Base-by-base conservation (phyloP, 2,797 vertebrate species). In the Adelosebastes latens region DNA sequence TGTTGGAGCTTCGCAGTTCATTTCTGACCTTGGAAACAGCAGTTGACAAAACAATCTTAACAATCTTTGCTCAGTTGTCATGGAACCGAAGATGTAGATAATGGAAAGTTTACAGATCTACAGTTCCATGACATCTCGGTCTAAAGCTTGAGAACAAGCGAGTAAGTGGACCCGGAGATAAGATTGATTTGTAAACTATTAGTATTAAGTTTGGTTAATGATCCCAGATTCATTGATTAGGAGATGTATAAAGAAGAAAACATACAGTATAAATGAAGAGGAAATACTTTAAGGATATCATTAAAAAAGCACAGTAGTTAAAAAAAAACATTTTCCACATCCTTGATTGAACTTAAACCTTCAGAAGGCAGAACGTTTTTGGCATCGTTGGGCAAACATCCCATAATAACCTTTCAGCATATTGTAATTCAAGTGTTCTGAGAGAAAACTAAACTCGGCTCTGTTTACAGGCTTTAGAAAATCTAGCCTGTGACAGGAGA, bases 111-210 rank as follows among this genome's bases (percentile, higher is more conserved):
- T 42, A 2, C 5, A n/a, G 60, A 32, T 18, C 34, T 42, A 53
- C 56, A 9, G 12, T 5, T 75, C 24, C 52, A 62, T 58, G 7
- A 62, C 22, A 25, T 53, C 13, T 63, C 0, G 27, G 25, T 46
- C 0, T 1, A 60, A 68, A 60, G n/a, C 29, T 61, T 1, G 6
- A 66, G 29, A 64, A 68, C 14, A 64, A 39, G 34, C 1, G 1
- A 59, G 20, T 27, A 9, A 68, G 29, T 12, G 7, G 18, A 18
- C 18, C 4, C 39, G 72, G 1, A 4, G 67, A 72, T 52, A n/a
- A 66, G 56, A 70, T 27, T 52, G n/a, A 34, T 79, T 77, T 68
- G 55, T 53, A 46, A 73, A 63, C 25, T 25, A 34, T 29, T 5
- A 53, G 11, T 42, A 5, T 22, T n/a, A 16, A 2, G 25, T 63